Evolutionary conservation across 2,888 invertebrate genomes (phyloP), one percentile per base, ranked within the genome.

Genomic region (Volucella inflata): DNA sequence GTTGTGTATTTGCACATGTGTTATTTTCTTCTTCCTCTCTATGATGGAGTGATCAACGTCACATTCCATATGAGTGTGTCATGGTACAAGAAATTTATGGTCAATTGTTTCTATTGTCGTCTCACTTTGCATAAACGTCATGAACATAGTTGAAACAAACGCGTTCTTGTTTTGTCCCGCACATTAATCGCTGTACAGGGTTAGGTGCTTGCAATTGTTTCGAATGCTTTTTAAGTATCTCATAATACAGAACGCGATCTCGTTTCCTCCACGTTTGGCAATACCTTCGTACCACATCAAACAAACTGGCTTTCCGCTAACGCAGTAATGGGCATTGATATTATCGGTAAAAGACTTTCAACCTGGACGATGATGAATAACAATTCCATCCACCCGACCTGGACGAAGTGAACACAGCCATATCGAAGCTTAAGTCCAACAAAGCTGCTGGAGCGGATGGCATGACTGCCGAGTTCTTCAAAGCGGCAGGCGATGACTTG

Each of bases 211-310:
- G 38, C 51, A 53, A 51, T 67, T 53, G 44, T 62, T 62, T 53
- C 67, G 48, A 14, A 87, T 38, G 48, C 40, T 21, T 36, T 81
- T 57, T 40, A 88, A n/a, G 70, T 82, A 81, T 42, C 87, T 30
- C 48, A 83, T 87, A 36, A 88, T 46, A 82, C 87, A 88, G 40
- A 87, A 88, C n/a, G 87, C 88, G 46, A 89, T 89, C 76, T 90
- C 83, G 57, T 89, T 89, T 12, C 36, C 87, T 88, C 89, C 89
- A 78, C 89, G 75, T n/a, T 40, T 76, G 87, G 50, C 87, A 71
- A 71, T 87, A n/a, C 79, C 87, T 80, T 89, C 89, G 71, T 89
- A 87, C 88, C 90, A 90, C 89, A 89, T 89, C 53, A 81, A 89
- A 70, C 89, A 88, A 38, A 77, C 75, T n/a, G 88, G 74, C 48